Evolutionary conservation across 2,113 vertebrate genomes (phyloP).

Genomic region (Peromyscus californicus): DNA sequence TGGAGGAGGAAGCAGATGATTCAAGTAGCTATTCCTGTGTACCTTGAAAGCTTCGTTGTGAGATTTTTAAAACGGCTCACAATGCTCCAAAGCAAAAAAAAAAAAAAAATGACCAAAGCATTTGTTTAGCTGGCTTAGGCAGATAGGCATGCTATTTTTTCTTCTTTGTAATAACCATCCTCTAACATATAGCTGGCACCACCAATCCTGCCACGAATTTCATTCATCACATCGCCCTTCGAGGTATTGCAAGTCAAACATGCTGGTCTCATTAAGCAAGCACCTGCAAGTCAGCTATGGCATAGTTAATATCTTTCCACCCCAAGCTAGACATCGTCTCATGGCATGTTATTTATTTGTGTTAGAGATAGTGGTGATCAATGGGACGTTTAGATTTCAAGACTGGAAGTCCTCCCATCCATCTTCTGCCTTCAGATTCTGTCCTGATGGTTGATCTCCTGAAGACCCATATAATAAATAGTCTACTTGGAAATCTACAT

Average conservation of each 20-base stretch:
- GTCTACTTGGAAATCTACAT: neutral
- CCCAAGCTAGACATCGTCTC: neutral
- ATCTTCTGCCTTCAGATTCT: neutral
- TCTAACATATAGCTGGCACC: conserved; percentile 41
- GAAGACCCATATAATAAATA: neutral
- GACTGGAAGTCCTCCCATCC: neutral
- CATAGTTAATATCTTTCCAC: neutral
- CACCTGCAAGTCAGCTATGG: neutral
- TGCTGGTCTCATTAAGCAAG: neutral
- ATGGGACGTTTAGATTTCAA: neutral
- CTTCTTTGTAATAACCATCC: conserved; percentile 44
- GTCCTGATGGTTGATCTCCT: neutral
- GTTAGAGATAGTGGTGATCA: neutral
- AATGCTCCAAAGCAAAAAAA: neutral
- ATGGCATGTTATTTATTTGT: conserved; percentile 14
- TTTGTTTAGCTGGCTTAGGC: conserved; percentile 18
- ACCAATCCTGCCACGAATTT: conserved; percentile 5
- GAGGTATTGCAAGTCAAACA: conserved; percentile 47
- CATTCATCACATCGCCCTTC: conserved; percentile 40
- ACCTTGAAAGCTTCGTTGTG: neutral
- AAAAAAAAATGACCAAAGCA: neutral
- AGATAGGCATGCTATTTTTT: conserved; percentile 24
- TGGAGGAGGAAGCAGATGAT: neutral
- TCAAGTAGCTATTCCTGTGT: neutral
- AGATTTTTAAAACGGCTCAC: neutral